These are phyloP conservation scores for Acanthiza pusilla DNA, from an alignment of 2,797 vertebrate genomes.

Conservation along the genomic window DNA sequence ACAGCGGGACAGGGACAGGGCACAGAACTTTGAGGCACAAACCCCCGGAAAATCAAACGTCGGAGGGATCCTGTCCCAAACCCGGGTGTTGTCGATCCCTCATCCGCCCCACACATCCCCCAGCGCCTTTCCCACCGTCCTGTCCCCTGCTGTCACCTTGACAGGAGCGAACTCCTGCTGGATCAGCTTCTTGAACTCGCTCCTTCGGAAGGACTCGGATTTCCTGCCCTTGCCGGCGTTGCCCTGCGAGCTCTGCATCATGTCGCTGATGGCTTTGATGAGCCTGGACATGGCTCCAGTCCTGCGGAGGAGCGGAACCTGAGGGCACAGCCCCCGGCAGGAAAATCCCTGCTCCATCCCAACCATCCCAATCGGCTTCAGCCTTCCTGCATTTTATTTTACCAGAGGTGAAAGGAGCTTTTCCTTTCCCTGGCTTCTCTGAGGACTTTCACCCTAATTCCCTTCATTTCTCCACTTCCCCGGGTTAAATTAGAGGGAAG, in stretches of 20 bases:
- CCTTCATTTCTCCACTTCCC: not conserved
- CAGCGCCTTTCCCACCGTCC: not conserved
- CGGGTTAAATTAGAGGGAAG: not conserved
- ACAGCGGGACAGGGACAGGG: rapidly evolving
- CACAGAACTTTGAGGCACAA: not conserved
- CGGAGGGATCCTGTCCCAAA: not conserved
- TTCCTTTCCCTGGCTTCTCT: not conserved
- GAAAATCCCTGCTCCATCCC: not conserved
- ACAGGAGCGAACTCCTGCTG: conserved; percentile 51
- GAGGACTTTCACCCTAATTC: not conserved
- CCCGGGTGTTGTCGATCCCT: not conserved
- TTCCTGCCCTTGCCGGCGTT: not conserved
- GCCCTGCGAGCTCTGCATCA: conserved; percentile 30
- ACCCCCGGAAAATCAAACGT: not conserved
- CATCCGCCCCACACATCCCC: not conserved
- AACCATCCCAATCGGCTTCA: not conserved
- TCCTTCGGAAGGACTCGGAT: not conserved
- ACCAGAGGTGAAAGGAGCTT: not conserved
- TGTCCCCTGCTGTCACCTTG: not conserved
- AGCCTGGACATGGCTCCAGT: conserved; percentile 24
- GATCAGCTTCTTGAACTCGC: conserved; percentile 55
- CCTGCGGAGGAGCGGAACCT: not conserved
- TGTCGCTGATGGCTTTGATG: conserved; percentile 43
- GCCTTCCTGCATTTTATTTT: not conserved
- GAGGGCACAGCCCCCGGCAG: not conserved